A percentile compares a stretch with the other conserved stretches of the same genome.
These are phyloP conservation scores for Pseudomugil tenellus DNA, from an alignment of 2,797 vertebrate species.

Conservation along the genomic window DNA sequence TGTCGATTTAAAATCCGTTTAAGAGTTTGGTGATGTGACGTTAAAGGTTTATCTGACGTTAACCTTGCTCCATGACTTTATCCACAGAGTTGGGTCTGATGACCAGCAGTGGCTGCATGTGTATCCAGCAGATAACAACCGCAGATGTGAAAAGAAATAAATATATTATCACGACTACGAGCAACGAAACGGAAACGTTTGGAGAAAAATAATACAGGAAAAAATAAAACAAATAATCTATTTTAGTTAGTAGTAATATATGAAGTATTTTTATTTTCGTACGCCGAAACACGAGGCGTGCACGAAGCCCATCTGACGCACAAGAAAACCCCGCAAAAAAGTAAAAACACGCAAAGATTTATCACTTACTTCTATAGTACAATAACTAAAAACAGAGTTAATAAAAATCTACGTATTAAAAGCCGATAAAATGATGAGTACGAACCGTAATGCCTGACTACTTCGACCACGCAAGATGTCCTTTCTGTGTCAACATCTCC, in stretches of 20 bases:
- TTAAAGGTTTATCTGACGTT: not conserved
- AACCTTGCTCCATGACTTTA: slow-evolving; percentile 61
- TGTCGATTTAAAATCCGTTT: not conserved
- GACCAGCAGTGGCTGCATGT: slow-evolving; percentile 36
- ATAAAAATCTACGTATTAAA: too few species aligned
- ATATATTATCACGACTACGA: not conserved
- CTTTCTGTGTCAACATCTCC: slow-evolving; percentile 32
- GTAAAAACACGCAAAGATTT: not conserved
- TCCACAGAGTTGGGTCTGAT: slow-evolving; percentile 28
- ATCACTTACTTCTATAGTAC: not conserved
- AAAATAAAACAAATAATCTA: not conserved
- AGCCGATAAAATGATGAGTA: not conserved
- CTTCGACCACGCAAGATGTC: not conserved
- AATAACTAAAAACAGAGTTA: fast-evolving
- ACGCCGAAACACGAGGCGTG: not conserved
- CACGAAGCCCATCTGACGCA: not conserved
- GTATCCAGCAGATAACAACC: slow-evolving; percentile 1
- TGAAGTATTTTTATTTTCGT: not conserved
- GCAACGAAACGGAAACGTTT: not conserved
- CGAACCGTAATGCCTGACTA: too few species aligned
- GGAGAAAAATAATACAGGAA: fast-evolving
- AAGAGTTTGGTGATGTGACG: not conserved
- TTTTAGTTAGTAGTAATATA: not conserved
- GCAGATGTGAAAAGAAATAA: too few species aligned
- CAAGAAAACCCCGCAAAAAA: not conserved